A percentile compares a stretch with the other conserved stretches of the same genome.
These are phyloP conservation scores for Rhyacophila evoluta DNA, from an alignment of 2,888 invertebrate genomes.

Conservation along the genomic window DNA sequence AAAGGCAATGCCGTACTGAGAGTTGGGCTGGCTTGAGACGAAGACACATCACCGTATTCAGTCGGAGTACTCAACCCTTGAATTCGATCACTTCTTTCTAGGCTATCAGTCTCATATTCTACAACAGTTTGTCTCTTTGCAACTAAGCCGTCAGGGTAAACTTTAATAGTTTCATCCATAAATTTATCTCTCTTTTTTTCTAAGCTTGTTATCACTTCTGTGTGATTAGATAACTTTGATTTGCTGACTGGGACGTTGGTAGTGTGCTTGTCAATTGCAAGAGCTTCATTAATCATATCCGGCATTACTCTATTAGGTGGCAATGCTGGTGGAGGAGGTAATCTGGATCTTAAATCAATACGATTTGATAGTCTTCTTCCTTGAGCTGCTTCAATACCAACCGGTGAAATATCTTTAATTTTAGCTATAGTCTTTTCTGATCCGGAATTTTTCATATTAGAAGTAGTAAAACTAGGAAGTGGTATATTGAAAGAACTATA, in stretches of 20 bases:
- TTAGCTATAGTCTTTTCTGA: slow-evolving; percentile 61
- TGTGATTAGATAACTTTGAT: slow-evolving; percentile 27
- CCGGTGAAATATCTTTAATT: slow-evolving; percentile 62
- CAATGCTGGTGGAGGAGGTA: slow-evolving; percentile 20
- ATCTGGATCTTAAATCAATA: not conserved
- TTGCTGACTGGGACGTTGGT: slow-evolving; percentile 12
- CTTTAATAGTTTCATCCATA: slow-evolving; percentile 12
- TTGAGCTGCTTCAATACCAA: slow-evolving; percentile 56
- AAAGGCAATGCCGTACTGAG: slow-evolving; percentile 80
- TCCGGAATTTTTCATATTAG: slow-evolving; percentile 53
- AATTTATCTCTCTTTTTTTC: not conserved
- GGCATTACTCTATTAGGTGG: slow-evolving; percentile 62
- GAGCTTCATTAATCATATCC: slow-evolving; percentile 77
- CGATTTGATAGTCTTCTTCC: not conserved
- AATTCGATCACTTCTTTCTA: slow-evolving; percentile 73
- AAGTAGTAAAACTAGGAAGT: slow-evolving; percentile 62
- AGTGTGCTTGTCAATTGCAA: slow-evolving; percentile 66
- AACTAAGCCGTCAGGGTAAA: slow-evolving; percentile 56
- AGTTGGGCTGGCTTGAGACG: slow-evolving; percentile 80
- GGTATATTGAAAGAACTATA: slow-evolving; percentile 64
- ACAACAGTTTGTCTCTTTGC: slow-evolving; percentile 63
- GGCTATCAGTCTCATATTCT: slow-evolving; percentile 81
- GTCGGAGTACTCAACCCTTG: slow-evolving; percentile 71
- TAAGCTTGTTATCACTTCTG: not conserved
- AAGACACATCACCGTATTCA: slow-evolving; percentile 74